phyloP scores from a whole-genome alignment of 2,888 invertebrate species.

The Andrena marginata region DNA sequence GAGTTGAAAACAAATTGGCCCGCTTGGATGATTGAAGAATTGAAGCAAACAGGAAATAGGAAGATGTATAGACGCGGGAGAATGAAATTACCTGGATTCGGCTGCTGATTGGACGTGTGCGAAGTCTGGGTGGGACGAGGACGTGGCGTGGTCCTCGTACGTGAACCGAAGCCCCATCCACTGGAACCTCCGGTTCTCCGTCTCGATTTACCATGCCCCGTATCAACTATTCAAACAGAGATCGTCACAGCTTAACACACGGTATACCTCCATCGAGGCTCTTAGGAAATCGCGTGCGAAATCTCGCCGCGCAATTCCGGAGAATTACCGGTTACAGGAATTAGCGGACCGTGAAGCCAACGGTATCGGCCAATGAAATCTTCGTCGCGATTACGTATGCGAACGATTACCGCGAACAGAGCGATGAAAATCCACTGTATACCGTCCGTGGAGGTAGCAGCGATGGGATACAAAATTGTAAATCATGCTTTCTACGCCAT shows the following conservation, averaged over 20 bases:
- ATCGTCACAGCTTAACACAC: not conserved
- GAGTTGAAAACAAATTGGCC: not conserved
- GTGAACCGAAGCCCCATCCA: constrained; percentile 56
- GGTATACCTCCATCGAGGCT: not conserved
- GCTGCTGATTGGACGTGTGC: not conserved
- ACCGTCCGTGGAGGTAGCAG: not conserved
- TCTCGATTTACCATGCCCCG: constrained; percentile 70
- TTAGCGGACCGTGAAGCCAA: constrained; percentile 46
- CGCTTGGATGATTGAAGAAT: not conserved
- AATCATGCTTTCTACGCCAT: not conserved
- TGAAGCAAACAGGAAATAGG: not conserved
- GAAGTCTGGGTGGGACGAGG: constrained; percentile 41
- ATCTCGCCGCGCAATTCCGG: not conserved
- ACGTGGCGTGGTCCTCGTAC: constrained; percentile 66
- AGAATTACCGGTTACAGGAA: constrained; percentile 3
- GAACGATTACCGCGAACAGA: not conserved
- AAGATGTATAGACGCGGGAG: not conserved
- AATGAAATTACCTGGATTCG: constrained; percentile 35
- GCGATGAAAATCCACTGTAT: not conserved
- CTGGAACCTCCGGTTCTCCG: constrained; percentile 60
- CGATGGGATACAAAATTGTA: not conserved
- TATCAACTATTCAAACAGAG: constrained; percentile 52
- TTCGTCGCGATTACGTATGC: constrained; percentile 31
- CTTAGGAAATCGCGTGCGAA: not conserved
- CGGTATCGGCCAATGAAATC: constrained; percentile 32